phyloP scores from a whole-genome alignment of 2,888 invertebrate genomes.

The Serripes groenlandicus region DNA sequence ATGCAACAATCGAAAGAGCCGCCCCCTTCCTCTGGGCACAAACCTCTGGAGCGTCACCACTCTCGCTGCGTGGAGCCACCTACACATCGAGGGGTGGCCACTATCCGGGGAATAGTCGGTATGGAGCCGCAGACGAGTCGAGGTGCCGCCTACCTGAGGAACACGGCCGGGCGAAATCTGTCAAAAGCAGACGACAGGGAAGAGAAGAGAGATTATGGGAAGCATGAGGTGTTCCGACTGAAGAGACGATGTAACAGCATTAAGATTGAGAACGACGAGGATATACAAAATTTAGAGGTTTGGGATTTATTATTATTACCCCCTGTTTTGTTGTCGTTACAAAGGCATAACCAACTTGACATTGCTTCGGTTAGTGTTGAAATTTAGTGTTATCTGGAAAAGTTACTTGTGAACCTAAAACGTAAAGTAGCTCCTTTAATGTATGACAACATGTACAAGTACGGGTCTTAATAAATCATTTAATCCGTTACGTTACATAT shows the following conservation, averaged over 20 bases:
- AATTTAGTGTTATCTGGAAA: no score
- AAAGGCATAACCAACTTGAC: no score
- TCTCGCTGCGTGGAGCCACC: slow-evolving; percentile 53
- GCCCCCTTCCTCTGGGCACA: neutral
- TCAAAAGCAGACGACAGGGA: slow-evolving; percentile 59
- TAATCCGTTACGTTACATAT: no score
- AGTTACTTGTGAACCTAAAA: no score
- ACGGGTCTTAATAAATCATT: no score
- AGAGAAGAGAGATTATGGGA: slow-evolving; percentile 70
- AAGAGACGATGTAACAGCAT: slow-evolving; percentile 75
- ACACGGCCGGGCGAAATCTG: slow-evolving; percentile 59
- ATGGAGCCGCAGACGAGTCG: slow-evolving; percentile 62
- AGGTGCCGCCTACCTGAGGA: slow-evolving; percentile 67
- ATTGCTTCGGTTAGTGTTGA: no score
- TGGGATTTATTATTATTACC: neutral
- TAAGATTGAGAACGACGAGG: slow-evolving; percentile 71
- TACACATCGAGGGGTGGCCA: slow-evolving; percentile 53
- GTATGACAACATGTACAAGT: no score
- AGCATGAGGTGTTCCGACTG: slow-evolving; percentile 67
- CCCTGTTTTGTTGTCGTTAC: no score
- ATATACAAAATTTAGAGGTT: slow-evolving; percentile 76
- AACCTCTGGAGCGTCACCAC: slow-evolving; percentile 6
- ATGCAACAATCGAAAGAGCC: slow-evolving; percentile 31
- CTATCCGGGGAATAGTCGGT: slow-evolving; percentile 54
- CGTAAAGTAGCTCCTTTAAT: no score